Base-by-base conservation (phyloP, 2,797 vertebrate species). In the Schizopygopsis malacanthus region DNA sequence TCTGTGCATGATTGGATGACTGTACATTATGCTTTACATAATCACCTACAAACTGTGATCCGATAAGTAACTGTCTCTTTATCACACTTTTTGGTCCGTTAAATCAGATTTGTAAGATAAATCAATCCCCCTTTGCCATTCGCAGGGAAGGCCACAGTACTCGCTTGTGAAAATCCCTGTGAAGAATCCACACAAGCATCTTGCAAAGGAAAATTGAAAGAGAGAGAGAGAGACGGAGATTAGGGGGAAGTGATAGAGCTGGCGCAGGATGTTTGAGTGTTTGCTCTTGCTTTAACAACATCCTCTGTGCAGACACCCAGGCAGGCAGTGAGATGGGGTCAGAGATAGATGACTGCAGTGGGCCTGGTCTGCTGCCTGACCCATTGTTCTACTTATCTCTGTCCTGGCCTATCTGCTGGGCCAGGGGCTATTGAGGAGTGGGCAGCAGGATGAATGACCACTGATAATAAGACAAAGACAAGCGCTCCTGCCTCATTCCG, bases 261-360 rank as follows among this genome's bases (percentile, higher is more conserved):
- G 92, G 89, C 89, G 92, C 95, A 95, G 94, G 95, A 96, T 96
- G 94, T 95, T 95, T 94, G 92, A 95, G 91, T 95, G 94, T 95
- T 95, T 96, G 93, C 92, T 91, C 78, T 95, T 93, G 92, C 92
- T 95, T 94, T 94, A 95, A 96, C 94, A 96, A 95, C 95, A 95
- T 95, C 95, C 94, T 96, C 94, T 93, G 92, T 90, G 90, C 92
- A 93, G 92, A 93, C 94, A 93, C 93, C 93, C 69, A 92, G 92
- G 84, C 88, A 80, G 81, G 91, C 91, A 92, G 92, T 92, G 88
- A 94, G 94, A 95, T 95, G 93, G 91, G 90, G 91, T 87, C 89
- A 89, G 89, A 95, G 95, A 95, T 95, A 95, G 93, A 91, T 92
- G 86, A 90, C 89, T 86, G 91, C 91, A 85, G 90, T 91, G 91